These are phyloP conservation scores for Telmatochromis sp. DNA, from an alignment of 2,113 vertebrate genomes.

Conservation along the genomic window DNA sequence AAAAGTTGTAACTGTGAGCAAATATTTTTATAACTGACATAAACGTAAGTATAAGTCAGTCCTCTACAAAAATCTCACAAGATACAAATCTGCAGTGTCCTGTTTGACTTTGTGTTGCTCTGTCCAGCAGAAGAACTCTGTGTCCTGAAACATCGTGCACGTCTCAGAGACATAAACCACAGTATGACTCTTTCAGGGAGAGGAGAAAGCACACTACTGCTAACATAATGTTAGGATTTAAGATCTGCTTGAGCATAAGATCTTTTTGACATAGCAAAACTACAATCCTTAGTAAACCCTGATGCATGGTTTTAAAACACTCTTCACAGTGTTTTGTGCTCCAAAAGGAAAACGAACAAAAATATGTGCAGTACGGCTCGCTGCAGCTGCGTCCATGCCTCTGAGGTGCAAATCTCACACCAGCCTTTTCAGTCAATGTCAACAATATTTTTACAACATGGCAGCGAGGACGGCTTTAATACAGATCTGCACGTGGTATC, in stretches of 20 bases:
- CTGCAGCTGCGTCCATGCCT: background rate
- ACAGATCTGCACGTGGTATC: background rate
- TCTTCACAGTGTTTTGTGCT: background rate
- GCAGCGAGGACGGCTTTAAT: background rate
- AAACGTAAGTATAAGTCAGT: background rate
- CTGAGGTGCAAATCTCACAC: background rate
- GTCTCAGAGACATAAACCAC: background rate
- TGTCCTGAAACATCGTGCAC: background rate
- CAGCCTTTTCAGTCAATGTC: background rate
- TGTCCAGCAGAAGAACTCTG: background rate
- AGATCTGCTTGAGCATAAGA: background rate
- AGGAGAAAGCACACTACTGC: background rate
- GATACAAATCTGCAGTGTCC: background rate
- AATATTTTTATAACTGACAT: background rate
- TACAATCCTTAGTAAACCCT: background rate
- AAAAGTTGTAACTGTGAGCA: background rate
- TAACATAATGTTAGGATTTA: background rate
- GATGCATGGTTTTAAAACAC: background rate
- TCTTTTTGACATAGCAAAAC: background rate
- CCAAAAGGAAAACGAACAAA: background rate
- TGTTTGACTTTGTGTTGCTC: background rate
- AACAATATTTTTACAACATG: background rate
- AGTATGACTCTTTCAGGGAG: background rate
- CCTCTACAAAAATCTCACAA: background rate
- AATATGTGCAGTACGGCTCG: rapidly evolving